These are phyloP conservation scores for Philopedon plagiatum DNA, from an alignment of 2,888 invertebrate species.

Conservation along the genomic window DNA sequence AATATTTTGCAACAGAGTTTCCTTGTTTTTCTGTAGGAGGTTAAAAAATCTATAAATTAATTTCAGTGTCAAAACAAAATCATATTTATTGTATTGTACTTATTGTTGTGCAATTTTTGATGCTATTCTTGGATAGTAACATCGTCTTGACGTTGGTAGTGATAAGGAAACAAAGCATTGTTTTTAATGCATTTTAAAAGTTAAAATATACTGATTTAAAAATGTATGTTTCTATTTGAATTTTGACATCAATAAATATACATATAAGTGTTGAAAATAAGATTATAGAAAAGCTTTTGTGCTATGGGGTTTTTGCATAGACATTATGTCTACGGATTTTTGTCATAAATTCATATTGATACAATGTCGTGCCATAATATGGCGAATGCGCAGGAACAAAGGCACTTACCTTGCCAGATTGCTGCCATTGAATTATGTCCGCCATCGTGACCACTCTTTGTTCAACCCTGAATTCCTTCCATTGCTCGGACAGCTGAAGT, in stretches of 20 bases:
- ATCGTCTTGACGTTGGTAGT: neutral
- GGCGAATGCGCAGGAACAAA: neutral
- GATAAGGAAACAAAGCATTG: neutral
- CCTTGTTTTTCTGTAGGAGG: neutral
- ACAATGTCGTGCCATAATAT: too few relatives aligned
- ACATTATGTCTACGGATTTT: too few relatives aligned
- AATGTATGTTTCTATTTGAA: neutral
- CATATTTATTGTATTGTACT: neutral
- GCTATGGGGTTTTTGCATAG: too few relatives aligned
- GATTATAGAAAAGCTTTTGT: too few relatives aligned
- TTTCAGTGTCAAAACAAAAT: constrained; percentile 3
- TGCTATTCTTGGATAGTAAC: neutral
- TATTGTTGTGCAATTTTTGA: neutral
- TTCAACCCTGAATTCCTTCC: constrained; percentile 88
- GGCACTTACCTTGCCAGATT: constrained; percentile 84
- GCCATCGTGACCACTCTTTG: constrained; percentile 90
- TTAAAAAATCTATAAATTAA: constrained; percentile 1
- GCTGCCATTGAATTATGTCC: constrained; percentile 80
- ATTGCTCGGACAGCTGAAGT: constrained; percentile 83
- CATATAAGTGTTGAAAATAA: too few relatives aligned
- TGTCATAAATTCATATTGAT: too few relatives aligned
- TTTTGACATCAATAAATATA: neutral
- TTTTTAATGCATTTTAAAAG: constrained; percentile 4
- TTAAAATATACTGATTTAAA: neutral
- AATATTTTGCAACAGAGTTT: neutral